Percentiles rank a stretch among this genome's conserved stretches.
Evolutionary conservation across 2,888 invertebrate species (phyloP).

Genomic region (Nymphalis urticae): DNA sequence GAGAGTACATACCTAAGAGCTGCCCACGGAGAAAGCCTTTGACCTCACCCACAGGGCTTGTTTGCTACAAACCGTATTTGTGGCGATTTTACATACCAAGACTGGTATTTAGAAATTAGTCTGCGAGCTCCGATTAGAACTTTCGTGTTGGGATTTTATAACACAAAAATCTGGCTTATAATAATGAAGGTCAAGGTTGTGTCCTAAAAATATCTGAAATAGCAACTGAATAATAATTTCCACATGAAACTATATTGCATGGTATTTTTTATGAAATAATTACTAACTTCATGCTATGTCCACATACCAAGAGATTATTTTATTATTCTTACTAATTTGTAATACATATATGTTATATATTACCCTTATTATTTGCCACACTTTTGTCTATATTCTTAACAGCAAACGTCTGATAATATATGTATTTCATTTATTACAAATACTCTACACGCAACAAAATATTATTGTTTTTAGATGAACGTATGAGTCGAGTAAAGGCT

Average conservation of each 20-base stretch:
- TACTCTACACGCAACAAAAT: too few species aligned
- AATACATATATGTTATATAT: too few species aligned
- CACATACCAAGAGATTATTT: too few species aligned
- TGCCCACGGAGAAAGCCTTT: slow-evolving; percentile 75
- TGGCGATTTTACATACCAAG: slow-evolving; percentile 54
- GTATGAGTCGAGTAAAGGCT: too few species aligned
- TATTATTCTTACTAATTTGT: too few species aligned
- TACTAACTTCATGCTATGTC: too few species aligned
- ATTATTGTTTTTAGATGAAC: too few species aligned
- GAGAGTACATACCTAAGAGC: slow-evolving; percentile 46
- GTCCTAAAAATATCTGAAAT: slow-evolving; percentile 9
- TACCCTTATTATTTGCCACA: too few species aligned
- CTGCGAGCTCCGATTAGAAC: slow-evolving; percentile 20
- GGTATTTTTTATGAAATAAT: too few species aligned
- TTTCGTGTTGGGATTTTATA: slow-evolving; percentile 17
- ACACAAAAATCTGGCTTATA: slow-evolving; percentile 12
- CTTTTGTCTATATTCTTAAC: too few species aligned
- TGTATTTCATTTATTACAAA: too few species aligned
- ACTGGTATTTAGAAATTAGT: slow-evolving; percentile 36
- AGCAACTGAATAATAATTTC: slow-evolving; percentile 6
- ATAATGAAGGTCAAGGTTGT: slow-evolving; percentile 27
- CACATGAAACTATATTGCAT: neutral
- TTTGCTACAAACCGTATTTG: slow-evolving; percentile 58
- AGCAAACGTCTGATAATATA: too few species aligned
- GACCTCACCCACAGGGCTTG: slow-evolving; percentile 69